phyloP scores from a whole-genome alignment of 2,888 invertebrate species.

The Labia minor region DNA sequence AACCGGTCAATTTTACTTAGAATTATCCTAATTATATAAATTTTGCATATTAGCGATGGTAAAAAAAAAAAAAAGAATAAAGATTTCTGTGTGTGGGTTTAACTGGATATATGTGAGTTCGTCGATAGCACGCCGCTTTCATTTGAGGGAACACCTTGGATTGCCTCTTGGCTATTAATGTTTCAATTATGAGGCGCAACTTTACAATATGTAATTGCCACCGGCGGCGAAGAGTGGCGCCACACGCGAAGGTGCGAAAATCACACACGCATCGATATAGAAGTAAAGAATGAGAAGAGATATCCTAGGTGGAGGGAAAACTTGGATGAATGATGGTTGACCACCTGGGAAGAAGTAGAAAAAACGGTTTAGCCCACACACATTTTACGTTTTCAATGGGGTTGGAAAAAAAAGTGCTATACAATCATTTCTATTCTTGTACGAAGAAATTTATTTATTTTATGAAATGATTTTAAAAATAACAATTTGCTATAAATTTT shows the following conservation, averaged over 20 bases:
- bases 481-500: no score
- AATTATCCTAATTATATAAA: no score
- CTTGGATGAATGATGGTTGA: no score
- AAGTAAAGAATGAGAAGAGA: neutral
- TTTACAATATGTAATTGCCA: conserved; percentile 13
- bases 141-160: neutral
- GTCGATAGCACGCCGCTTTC: neutral
- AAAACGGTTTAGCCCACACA: neutral
- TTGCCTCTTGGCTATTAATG: neutral
- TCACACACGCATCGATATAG: neutral
- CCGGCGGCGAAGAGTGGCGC: neutral
- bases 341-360: neutral
- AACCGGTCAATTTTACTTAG: no score
- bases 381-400: neutral
- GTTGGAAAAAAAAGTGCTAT: no score
- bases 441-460: no score
- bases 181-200: conserved; percentile 5
- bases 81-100: neutral
- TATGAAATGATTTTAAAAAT: no score
- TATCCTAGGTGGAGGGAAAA: neutral
- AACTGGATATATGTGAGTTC: neutral
- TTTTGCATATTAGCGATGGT: no score
- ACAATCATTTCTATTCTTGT: no score
- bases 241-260: conserved; percentile 13
- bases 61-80: no score